Evolutionary conservation across 2,888 invertebrate species (phyloP).

Genomic region (Odontomyia ornata): DNA sequence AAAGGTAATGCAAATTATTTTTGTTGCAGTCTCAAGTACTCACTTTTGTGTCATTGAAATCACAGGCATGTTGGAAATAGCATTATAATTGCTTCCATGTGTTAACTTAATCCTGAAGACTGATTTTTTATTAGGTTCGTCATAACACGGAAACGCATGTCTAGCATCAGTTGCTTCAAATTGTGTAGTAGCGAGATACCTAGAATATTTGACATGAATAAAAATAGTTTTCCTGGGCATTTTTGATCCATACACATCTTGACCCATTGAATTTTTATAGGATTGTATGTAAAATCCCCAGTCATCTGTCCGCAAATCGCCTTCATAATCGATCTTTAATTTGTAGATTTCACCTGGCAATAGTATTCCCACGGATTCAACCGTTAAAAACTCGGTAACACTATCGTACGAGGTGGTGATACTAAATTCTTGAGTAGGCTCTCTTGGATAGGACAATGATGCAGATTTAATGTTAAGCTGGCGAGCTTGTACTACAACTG

Average conservation of each 20-base stretch:
- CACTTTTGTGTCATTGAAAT: background rate
- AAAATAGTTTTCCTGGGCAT: background rate
- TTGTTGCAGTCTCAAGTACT: background rate
- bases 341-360: background rate
- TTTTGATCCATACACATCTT: slow-evolving; percentile 23
- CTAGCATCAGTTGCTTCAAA: slow-evolving; percentile 72
- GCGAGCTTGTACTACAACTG: slow-evolving; percentile 59
- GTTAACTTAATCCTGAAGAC: slow-evolving; percentile 69
- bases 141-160: slow-evolving; percentile 76
- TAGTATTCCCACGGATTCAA: slow-evolving; percentile 22
- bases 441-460: background rate
- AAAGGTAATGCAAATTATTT: too few species aligned
- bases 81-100: slow-evolving; percentile 60
- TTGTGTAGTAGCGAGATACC: slow-evolving; percentile 68
- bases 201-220: slow-evolving; percentile 13
- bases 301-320: slow-evolving; percentile 66
- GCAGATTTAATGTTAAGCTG: slow-evolving; percentile 29
- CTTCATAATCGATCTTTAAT: slow-evolving; percentile 61
- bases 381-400: slow-evolving; percentile 46
- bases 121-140: slow-evolving; percentile 74
- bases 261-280: slow-evolving; percentile 57
- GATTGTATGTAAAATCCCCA: slow-evolving; percentile 69
- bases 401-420: background rate
- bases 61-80: slow-evolving; percentile 56
- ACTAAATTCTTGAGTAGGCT: background rate